A percentile compares a stretch with the other conserved stretches of the same genome.
Conservation (phyloP, 2,888 invertebrate species). For the Subacronicta megacephala region DNA sequence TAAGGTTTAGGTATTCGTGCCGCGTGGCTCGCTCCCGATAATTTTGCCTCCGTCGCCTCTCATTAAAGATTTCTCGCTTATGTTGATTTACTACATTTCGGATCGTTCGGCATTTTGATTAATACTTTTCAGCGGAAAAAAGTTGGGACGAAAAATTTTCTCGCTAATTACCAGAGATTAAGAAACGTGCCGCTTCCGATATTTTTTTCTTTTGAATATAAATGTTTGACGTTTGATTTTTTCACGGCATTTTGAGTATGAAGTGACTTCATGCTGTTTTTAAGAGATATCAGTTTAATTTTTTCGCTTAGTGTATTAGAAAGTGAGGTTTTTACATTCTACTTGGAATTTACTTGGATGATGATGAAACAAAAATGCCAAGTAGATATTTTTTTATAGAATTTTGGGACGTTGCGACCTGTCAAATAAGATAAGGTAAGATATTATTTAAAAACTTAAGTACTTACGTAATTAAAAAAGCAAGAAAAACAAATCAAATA, state of each 20-base stretch:
- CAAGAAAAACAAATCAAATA: too few relatives aligned
- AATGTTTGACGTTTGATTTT: slow-evolving; percentile 52
- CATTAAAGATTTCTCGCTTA: slow-evolving; percentile 69
- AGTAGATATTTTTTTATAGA: too few relatives aligned
- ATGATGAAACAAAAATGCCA: too few relatives aligned
- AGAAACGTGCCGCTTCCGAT: slow-evolving; percentile 52
- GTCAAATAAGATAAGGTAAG: too few relatives aligned
- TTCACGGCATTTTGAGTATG: slow-evolving; percentile 33
- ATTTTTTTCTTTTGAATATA: slow-evolving; percentile 47
- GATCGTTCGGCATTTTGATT: slow-evolving; percentile 69
- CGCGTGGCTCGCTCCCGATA: slow-evolving; percentile 54
- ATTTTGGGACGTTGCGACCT: too few relatives aligned
- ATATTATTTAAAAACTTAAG: too few relatives aligned
- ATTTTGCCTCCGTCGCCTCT: slow-evolving; percentile 69
- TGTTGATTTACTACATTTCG: slow-evolving; percentile 62
- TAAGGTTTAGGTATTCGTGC: slow-evolving; percentile 65
- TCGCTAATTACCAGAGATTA: slow-evolving; percentile 62
- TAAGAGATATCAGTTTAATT: slow-evolving; percentile 23
- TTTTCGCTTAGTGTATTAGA: slow-evolving; percentile 12
- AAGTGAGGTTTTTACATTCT: too few relatives aligned
- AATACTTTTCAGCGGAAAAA: slow-evolving; percentile 63
- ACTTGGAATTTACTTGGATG: too few relatives aligned
- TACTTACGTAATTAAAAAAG: too few relatives aligned
- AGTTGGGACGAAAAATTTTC: slow-evolving; percentile 60
- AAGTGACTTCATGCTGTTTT: slow-evolving; percentile 22